Conservation (phyloP, 2,888 invertebrate species). For the Agrenia bidenticulata region DNA sequence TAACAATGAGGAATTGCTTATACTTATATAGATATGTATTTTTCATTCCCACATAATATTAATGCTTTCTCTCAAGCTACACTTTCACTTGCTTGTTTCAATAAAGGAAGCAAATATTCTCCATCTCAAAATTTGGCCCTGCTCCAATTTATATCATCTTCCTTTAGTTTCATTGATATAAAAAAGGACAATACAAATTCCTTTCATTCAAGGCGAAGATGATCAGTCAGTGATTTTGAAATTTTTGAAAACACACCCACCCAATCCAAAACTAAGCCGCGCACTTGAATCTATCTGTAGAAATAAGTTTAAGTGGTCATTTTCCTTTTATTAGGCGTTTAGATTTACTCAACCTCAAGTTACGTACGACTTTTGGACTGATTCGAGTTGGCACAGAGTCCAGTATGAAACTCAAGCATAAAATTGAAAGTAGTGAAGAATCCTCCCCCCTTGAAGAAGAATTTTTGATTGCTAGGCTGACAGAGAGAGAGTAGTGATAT, state of each 20-base stretch:
- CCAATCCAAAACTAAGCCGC: background rate
- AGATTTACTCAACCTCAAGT: constrained; percentile 6
- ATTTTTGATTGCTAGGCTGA: no score
- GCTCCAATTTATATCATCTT: background rate
- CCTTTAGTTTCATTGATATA: background rate
- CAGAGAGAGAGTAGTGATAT: no score
- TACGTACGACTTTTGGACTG: background rate
- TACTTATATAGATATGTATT: no score
- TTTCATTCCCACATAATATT: no score
- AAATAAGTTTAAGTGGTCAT: constrained; percentile 13
- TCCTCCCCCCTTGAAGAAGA: no score
- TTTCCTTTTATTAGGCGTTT: constrained; percentile 10
- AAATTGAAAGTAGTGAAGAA: constrained; percentile 2
- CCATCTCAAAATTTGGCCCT: background rate
- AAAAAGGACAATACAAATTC: background rate
- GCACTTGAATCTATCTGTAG: no score
- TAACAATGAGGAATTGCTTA: no score
- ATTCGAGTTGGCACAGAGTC: background rate
- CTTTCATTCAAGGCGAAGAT: background rate
- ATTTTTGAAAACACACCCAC: background rate
- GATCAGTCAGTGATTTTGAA: constrained; percentile 1
- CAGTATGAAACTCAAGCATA: background rate
- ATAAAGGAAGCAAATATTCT: no score
- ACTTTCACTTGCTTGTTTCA: no score
- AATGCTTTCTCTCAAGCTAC: no score